Base-by-base conservation (phyloP, 2,113 vertebrate species). In the Tupaia tana region DNA sequence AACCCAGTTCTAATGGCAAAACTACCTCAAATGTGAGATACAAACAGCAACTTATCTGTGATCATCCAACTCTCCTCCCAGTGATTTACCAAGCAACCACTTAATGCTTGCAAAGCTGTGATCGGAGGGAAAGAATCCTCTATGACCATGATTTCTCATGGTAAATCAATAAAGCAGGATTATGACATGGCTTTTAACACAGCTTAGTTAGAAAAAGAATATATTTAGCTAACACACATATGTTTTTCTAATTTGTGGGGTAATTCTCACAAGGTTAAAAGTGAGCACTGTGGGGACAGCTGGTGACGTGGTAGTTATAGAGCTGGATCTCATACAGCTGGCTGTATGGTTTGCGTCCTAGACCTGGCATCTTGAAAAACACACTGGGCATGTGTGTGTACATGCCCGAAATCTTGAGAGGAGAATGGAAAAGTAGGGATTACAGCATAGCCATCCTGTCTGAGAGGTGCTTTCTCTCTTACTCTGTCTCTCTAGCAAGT, bases 191-290 rank as follows among this genome's bases (percentile, higher is more conserved):
- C 85, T 82, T 52, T 80, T 20, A 34, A 81, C 6, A 93, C 1
- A 10, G 52, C 52, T 92, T 16, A 29, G n/a, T 24, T 67, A 43
- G 6, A 22, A 7, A 90, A 52, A 63, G 14, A 82, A 82, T 20
- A 85, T 16, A 58, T 1, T 54, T 58, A 90, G 52, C 2, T 16
- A 0, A 4, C 5, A 34, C 6, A 43, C 27, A 52, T 83, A 22
- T n/a, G 54, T 22, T 83, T 66, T 90, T 19, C 31, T 74, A 27
- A 86, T 11, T 81, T 27, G n/a, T 7, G 77, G 13, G 52, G 22
- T 80, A 52, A 84, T 20, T 73, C 69, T 79, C 24, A 77, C 16
- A 34, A 78, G 63, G 77, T 66, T 71, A 27, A 92, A 91, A 94
- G 54, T 2, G 10, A 56, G 19, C 58, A 54, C 69, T 58, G 43